Conservation (phyloP, 2,888 invertebrate genomes). For the Drosophila greeni region DNA sequence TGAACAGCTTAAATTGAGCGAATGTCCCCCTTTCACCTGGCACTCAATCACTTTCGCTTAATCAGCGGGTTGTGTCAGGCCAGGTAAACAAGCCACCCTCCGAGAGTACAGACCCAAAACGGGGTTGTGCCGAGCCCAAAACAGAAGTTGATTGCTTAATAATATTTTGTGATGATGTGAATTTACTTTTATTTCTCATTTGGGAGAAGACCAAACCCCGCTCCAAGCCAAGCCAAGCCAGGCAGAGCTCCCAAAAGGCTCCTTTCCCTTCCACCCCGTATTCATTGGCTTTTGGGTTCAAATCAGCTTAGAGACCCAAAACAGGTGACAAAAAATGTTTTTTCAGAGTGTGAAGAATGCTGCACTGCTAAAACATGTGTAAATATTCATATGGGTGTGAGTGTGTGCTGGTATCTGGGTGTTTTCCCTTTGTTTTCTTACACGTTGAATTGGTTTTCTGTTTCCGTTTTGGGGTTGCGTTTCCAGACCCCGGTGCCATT, state of each 20-base stretch:
- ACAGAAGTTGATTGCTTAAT: constrained; percentile 73
- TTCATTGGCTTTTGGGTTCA: constrained; percentile 62
- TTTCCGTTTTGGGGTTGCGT: constrained; percentile 36
- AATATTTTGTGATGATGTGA: constrained; percentile 76
- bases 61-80: constrained; percentile 53
- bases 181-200: constrained; percentile 75
- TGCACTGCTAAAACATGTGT: constrained; percentile 64
- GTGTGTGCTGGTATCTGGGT: constrained; percentile 23
- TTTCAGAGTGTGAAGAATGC: constrained; percentile 41
- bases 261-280: constrained; percentile 16
- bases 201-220: constrained; percentile 51
- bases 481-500: constrained; percentile 20
- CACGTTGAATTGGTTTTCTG: constrained; percentile 50
- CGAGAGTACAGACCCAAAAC: constrained; percentile 52
- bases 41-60: constrained; percentile 67
- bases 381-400: constrained; percentile 63
- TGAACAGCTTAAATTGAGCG: constrained; percentile 47
- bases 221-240: neutral
- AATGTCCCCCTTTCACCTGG: constrained; percentile 15
- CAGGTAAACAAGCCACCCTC: constrained; percentile 41
- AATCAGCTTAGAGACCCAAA: constrained; percentile 49
- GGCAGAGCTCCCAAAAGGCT: constrained; percentile 2
- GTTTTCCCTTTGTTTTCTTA: constrained; percentile 50
- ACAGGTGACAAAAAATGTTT: constrained; percentile 55
- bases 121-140: constrained; percentile 33